phyloP scores from a whole-genome alignment of 1,140 invertebrate genomes.

The Agrypnia vestita region DNA sequence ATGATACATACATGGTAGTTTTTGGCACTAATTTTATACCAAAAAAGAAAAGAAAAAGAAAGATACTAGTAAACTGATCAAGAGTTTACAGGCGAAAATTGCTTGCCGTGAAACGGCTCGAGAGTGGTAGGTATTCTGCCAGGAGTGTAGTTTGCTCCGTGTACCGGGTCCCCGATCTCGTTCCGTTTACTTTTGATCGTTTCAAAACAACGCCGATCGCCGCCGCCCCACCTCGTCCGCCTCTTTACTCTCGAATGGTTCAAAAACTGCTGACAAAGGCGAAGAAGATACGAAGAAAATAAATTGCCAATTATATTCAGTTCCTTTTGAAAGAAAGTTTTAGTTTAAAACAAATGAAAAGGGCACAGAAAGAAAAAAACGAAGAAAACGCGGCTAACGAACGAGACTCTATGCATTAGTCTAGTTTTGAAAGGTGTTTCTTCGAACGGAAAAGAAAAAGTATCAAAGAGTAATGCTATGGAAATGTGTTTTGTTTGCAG shows the following conservation, averaged over 20 bases:
- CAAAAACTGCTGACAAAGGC: constrained; percentile 60
- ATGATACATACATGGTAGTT: too few species aligned
- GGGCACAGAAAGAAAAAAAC: constrained; percentile 32
- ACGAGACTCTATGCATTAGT: constrained; percentile 40
- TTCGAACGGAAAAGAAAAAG: constrained; percentile 9
- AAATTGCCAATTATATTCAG: constrained; percentile 57
- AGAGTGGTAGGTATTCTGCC: not conserved
- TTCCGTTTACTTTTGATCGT: constrained; percentile 57
- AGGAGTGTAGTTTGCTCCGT: constrained; percentile 23
- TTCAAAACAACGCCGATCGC: constrained; percentile 52
- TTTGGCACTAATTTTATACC: too few species aligned
- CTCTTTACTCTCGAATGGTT: constrained; percentile 54
- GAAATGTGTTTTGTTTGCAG: constrained; percentile 4
- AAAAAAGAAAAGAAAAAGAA: too few species aligned
- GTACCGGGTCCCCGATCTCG: constrained; percentile 48
- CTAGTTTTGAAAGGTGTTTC: constrained; percentile 31
- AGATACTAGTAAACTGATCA: too few species aligned
- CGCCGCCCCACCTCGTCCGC: constrained; percentile 35
- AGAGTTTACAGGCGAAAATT: too few species aligned
- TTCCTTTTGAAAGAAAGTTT: constrained; percentile 53
- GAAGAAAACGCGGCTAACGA: constrained; percentile 33
- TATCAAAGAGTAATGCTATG: constrained; percentile 34
- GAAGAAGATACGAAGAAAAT: constrained; percentile 59
- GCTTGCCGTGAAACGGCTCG: not conserved
- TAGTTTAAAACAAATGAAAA: constrained; percentile 56